Evolutionary conservation across 2,797 vertebrate genomes (phyloP).

Genomic region (Coranthus polyacanthus): DNA sequence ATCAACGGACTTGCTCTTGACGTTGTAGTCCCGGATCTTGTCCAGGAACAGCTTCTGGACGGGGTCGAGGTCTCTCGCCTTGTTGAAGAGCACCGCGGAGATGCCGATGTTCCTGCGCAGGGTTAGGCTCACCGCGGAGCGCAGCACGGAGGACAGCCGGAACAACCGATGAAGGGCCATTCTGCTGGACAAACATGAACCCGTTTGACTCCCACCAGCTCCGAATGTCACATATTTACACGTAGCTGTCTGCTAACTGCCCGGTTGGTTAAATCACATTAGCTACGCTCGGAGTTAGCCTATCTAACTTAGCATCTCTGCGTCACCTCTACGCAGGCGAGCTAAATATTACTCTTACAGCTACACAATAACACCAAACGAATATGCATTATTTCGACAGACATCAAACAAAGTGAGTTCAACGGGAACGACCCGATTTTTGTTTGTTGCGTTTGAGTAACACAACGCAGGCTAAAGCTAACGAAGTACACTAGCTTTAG

Average conservation of each 20-base stretch:
- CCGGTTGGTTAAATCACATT: too few species aligned
- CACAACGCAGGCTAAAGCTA: slow-evolving; percentile 4
- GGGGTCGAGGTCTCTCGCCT: slow-evolving; percentile 90
- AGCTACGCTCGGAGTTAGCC: too few species aligned
- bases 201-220: neutral
- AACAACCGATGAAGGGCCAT: slow-evolving; percentile 90
- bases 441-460: neutral
- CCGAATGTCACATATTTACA: neutral
- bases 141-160: slow-evolving; percentile 86
- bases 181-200: slow-evolving; percentile 39
- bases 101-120: slow-evolving; percentile 92
- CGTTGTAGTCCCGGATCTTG: slow-evolving; percentile 94
- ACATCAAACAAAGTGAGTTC: too few species aligned
- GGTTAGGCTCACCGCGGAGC: slow-evolving; percentile 80
- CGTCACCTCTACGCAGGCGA: too few species aligned
- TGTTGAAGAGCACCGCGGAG: slow-evolving; percentile 90
- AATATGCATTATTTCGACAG: too few species aligned
- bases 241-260: too few species aligned
- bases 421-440: too few species aligned
- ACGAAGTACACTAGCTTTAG: slow-evolving; percentile 22
- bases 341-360: too few species aligned
- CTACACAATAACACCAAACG: too few species aligned
- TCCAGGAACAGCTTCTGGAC: slow-evolving; percentile 98
- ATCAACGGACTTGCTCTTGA: slow-evolving; percentile 91
- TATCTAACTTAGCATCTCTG: too few species aligned